phyloP scores from a whole-genome alignment of 2,888 invertebrate genomes.

The Tyria jacobaeae region DNA sequence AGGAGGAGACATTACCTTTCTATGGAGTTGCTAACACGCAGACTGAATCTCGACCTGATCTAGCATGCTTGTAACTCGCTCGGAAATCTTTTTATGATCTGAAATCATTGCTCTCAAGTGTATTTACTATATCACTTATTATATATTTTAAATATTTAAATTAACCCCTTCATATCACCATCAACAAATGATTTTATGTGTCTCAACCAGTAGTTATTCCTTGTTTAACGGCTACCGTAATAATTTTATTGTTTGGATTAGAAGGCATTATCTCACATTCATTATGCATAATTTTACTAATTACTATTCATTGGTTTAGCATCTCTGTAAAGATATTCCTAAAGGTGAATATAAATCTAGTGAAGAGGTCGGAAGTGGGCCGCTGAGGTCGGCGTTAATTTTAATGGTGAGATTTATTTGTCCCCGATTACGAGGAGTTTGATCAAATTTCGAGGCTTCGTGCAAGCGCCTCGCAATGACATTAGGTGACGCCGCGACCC shows the following conservation, averaged over 20 bases:
- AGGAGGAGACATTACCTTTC: no score
- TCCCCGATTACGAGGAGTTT: constrained; percentile 75
- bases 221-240: constrained; percentile 49
- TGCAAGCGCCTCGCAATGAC: constrained; percentile 63
- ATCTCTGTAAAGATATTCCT: constrained; percentile 66
- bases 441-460: constrained; percentile 73
- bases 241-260: constrained; percentile 60
- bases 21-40: no score
- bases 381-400: constrained; percentile 73
- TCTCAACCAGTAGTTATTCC: constrained; percentile 34
- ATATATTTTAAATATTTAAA: constrained; percentile 16
- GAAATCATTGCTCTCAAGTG: no score
- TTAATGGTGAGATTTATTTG: constrained; percentile 82
- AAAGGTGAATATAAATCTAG: constrained; percentile 79
- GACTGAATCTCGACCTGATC: no score
- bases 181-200: constrained; percentile 37
- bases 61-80: no score
- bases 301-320: constrained; percentile 65
- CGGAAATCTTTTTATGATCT: no score
- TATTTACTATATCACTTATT: constrained; percentile 1
- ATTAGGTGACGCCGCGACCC: constrained; percentile 60
- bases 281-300: constrained; percentile 64
- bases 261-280: constrained; percentile 58
- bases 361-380: constrained; percentile 75
- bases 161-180: constrained; percentile 37